Conservation (phyloP, 2,888 invertebrate genomes). For the Cheiracanthium punctorium region DNA sequence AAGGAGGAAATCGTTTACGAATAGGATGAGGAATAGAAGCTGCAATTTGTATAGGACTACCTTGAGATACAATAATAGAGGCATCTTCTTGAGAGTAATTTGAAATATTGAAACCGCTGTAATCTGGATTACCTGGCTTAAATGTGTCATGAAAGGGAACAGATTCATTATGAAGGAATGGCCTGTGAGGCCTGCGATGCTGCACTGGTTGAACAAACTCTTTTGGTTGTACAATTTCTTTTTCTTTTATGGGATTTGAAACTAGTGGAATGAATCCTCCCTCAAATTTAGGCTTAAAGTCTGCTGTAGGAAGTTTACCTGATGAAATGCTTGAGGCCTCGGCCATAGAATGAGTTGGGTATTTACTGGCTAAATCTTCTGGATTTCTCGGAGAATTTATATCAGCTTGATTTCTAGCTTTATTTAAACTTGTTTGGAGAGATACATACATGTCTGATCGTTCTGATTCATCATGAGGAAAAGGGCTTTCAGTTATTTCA, state of each 20-base stretch:
- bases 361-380: not conserved
- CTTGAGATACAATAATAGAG: constrained; percentile 10
- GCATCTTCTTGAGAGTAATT: constrained; percentile 50
- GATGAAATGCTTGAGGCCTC: not conserved
- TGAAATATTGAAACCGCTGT: constrained; percentile 72
- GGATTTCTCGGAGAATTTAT: not conserved
- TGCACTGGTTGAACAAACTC: constrained; percentile 25
- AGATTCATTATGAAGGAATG: constrained; percentile 71
- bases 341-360: not conserved
- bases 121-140: constrained; percentile 72
- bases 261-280: constrained; percentile 57
- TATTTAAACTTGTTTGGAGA: not conserved
- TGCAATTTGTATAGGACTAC: constrained; percentile 26
- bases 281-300: constrained; percentile 52
- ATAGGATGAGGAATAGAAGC: constrained; percentile 25
- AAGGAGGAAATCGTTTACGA: constrained; percentile 5
- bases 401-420: constrained; percentile 2
- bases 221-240: constrained; percentile 20
- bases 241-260: constrained; percentile 48
- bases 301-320: not conserved
- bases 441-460: constrained; percentile 44
- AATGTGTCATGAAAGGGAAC: constrained; percentile 72
- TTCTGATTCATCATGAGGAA: constrained; percentile 64
- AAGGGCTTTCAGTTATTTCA: not conserved
- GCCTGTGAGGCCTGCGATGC: constrained; percentile 53